Base-by-base conservation (phyloP, 1,140 invertebrate genomes). In the Theocolax elegans region DNA sequence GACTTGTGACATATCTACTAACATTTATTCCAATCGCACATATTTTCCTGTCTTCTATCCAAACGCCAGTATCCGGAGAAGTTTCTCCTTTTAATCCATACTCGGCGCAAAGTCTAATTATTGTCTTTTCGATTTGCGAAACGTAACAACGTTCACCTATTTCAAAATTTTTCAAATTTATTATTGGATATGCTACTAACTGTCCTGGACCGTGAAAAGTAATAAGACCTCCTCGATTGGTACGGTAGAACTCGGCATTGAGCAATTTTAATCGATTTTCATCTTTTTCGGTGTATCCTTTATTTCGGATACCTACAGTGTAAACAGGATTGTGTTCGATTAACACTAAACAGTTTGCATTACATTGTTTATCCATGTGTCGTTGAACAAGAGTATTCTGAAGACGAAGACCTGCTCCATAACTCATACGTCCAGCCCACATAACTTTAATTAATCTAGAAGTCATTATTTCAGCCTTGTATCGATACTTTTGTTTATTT, bases 171-270 rank as follows among this genome's bases (percentile, higher is more conserved):
- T 89, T 92, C 66, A 99, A 87, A 86, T 99, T 92, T 15, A 99
- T 85, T 40, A 99, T 91, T 1, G 98, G 98, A 87, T 99, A 99
- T 1, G 90, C 95, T 3, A 99, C 95, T 23, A 99, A 84, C 80
- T 99, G 98, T 0, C 98, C 98, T 13, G 96, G 97, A 0, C 98
- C 98, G 82, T 99, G 98, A 84, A 98, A 99, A 7, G 98, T 99
- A 25, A 99, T 97, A 1, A 99, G 88, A 7, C 98, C 98, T 19
- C 98, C 97, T 46, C 98, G 87, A 85, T 98, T 94, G 0, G 96
- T 97, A 71, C 90, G 89, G 74, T 90, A 88, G 82, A 97, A 98
- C 60, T 98, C 94, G 0, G 97, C 97, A 59, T 96, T 95, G n/a
- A 94, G 84, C 19, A 82, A 75, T 56, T 81, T 87, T 12, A 98